Evolutionary conservation across 2,113 vertebrate genomes (phyloP).

Genomic region (Athene noctua): DNA sequence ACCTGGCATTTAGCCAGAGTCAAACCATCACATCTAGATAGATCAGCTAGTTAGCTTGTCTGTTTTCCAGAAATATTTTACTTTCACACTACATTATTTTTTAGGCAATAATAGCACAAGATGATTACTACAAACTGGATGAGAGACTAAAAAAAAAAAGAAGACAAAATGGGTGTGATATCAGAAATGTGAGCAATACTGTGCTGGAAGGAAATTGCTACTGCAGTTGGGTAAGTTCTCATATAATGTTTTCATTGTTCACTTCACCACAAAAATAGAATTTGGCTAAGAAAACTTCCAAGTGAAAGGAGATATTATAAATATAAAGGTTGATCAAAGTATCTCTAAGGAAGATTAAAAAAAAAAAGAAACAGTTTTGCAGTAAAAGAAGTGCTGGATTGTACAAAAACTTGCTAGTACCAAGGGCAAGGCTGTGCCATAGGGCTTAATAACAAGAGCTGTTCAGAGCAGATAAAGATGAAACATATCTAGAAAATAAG

Average conservation of each 20-base stretch:
- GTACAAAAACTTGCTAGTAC: neutral
- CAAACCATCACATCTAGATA: too few species aligned
- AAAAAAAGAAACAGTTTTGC: neutral
- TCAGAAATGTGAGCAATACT: neutral
- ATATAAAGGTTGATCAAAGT: neutral
- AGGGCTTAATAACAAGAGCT: neutral
- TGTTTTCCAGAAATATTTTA: neutral
- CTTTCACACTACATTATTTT: neutral
- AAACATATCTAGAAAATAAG: neutral
- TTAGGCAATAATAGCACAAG: neutral
- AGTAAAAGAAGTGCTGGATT: neutral
- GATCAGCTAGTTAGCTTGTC: neutral
- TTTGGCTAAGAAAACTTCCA: neutral
- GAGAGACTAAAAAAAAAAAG: neutral
- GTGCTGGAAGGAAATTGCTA: neutral
- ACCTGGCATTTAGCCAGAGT: too few species aligned
- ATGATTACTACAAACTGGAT: neutral
- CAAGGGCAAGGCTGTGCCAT: neutral
- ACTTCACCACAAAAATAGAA: neutral
- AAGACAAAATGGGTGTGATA: neutral
- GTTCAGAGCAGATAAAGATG: neutral
- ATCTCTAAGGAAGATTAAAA: neutral
- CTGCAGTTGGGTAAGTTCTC: neutral
- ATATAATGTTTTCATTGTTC: neutral
- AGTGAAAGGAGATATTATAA: neutral